A percentile compares a stretch with the other conserved stretches of the same genome.
These are phyloP conservation scores for Apodemia hepburni DNA, from an alignment of 2,888 invertebrate genomes.

Conservation along the genomic window DNA sequence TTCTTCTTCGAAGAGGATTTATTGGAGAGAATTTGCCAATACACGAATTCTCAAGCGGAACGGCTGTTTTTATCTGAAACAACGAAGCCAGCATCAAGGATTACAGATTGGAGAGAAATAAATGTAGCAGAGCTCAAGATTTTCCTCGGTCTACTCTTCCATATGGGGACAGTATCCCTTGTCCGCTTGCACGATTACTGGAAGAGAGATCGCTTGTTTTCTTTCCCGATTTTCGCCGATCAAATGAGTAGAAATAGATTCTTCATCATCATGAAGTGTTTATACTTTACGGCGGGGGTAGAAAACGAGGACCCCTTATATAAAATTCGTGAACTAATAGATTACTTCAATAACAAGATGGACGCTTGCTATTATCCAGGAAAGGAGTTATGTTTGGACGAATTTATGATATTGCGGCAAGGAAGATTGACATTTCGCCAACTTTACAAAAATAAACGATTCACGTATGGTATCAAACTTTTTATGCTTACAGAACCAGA, in stretches of 20 bases:
- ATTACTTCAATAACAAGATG: constrained; percentile 15
- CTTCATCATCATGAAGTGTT: background rate
- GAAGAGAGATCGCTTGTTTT: constrained; percentile 31
- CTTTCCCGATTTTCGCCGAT: constrained; percentile 30
- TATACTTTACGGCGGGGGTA: background rate
- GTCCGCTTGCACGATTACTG: constrained; percentile 33
- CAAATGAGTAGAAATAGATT: constrained; percentile 26
- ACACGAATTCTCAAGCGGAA: constrained; percentile 21
- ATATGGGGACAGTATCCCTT: constrained; percentile 34
- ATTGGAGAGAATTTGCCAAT: constrained; percentile 13
- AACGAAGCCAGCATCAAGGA: background rate
- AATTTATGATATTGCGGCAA: constrained; percentile 20
- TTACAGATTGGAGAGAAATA: constrained; percentile 21
- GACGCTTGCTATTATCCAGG: constrained; percentile 14
- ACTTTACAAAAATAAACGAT: constrained; percentile 36
- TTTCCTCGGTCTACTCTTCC: constrained; percentile 31
- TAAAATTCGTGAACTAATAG: constrained; percentile 2
- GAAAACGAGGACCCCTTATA: background rate
- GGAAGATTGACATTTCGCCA: constrained; percentile 20
- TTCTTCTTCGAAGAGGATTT: constrained; percentile 19
- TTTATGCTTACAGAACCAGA: constrained; percentile 41
- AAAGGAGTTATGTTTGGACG: constrained; percentile 13
- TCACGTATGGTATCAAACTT: constrained; percentile 41
- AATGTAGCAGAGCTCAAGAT: constrained; percentile 21
- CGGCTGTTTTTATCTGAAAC: constrained; percentile 12